phyloP scores from a whole-genome alignment of 2,113 vertebrate genomes.

The Madoqua kirkii region DNA sequence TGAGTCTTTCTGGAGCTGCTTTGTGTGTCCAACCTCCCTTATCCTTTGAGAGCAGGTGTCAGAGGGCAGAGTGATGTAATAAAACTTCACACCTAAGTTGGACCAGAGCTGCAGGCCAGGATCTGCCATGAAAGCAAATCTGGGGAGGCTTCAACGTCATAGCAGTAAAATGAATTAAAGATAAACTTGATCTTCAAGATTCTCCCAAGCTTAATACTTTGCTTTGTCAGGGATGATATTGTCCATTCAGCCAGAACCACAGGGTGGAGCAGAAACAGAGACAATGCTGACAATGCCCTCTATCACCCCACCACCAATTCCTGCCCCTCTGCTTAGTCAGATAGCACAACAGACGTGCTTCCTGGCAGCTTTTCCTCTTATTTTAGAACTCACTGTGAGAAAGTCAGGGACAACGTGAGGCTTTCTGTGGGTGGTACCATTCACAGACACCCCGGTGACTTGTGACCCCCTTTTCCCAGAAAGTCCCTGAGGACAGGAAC shows the following conservation, averaged over 20 bases:
- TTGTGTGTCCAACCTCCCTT: neutral
- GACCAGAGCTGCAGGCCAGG: neutral
- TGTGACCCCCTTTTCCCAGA: neutral
- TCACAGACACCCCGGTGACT: neutral
- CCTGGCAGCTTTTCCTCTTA: slow-evolving; percentile 19
- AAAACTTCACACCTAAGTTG: neutral
- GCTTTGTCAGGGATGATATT: neutral
- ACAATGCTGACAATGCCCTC: neutral
- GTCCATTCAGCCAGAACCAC: neutral
- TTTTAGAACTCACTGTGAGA: neutral
- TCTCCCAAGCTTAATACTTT: neutral
- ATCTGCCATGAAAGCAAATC: neutral
- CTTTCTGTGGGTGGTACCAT: neutral
- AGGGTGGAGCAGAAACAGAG: slow-evolving; percentile 9
- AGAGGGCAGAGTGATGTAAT: neutral
- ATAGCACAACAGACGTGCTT: neutral
- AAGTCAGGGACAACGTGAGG: neutral
- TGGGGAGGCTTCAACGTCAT: neutral
- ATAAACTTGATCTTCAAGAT: neutral
- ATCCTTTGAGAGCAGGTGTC: neutral
- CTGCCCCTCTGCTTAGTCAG: slow-evolving; percentile 30
- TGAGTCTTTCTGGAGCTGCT: neutral
- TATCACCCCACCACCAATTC: neutral
- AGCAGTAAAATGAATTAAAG: neutral
- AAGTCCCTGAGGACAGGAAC: neutral